Conservation (phyloP, 2,797 vertebrate genomes). For the Clarias platycephalus region DNA sequence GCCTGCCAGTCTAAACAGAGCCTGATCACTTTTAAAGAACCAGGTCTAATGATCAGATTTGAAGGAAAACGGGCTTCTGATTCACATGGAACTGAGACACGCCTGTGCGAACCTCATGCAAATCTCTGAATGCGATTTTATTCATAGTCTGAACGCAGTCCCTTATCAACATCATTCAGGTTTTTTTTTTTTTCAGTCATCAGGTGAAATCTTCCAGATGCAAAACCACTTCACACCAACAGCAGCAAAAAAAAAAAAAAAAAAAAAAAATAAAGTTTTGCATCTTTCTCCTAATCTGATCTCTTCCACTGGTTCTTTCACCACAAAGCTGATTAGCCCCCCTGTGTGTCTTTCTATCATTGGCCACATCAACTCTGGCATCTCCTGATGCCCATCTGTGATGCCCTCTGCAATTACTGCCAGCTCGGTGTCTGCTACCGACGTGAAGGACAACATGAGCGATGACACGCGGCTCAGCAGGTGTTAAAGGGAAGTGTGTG, state of each 20-base stretch:
- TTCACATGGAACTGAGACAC: no score
- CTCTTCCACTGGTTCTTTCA: neutral
- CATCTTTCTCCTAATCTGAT: neutral
- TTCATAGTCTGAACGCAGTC: neutral
- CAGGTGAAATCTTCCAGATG: neutral
- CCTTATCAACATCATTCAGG: neutral
- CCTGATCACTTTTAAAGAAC: no score
- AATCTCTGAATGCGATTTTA: neutral
- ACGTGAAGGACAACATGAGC: slow-evolving; percentile 24
- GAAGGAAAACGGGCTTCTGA: neutral
- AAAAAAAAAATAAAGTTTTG: no score
- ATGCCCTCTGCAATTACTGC: slow-evolving; percentile 1
- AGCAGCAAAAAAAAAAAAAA: neutral
- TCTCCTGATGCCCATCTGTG: slow-evolving; percentile 29
- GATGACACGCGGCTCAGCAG: slow-evolving; percentile 8
- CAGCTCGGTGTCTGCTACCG: neutral
- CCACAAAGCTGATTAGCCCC: neutral
- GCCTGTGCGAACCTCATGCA: neutral
- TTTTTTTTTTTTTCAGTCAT: neutral
- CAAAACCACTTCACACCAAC: neutral
- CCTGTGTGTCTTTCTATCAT: neutral
- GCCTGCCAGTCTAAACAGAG: no score
- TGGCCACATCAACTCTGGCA: slow-evolving; percentile 15
- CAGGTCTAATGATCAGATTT: no score
- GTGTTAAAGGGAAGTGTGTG: neutral